Conservation (phyloP, 1,140 invertebrate genomes). For the Plodia interpunctella region DNA sequence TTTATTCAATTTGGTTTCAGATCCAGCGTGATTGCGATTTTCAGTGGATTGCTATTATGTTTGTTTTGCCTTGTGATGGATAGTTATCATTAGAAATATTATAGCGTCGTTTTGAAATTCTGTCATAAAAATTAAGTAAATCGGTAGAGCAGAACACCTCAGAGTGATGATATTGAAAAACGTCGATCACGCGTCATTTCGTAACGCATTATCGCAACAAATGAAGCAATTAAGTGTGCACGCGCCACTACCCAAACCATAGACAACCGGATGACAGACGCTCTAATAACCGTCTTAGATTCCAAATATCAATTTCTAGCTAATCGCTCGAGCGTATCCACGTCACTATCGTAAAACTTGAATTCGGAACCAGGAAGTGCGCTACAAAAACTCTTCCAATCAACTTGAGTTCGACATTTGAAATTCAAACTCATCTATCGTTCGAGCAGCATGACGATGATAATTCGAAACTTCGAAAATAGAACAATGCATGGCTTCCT, state of each 20-base stretch:
- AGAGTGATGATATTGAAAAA: conserved; percentile 15
- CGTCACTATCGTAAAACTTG: conserved; percentile 35
- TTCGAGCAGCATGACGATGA: conserved; percentile 39
- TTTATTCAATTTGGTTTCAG: conserved; percentile 60
- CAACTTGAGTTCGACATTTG: conserved; percentile 56
- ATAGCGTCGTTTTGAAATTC: conserved; percentile 5
- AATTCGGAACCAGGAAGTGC: conserved; percentile 58
- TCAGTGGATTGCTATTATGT: conserved; percentile 30
- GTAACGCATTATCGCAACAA: conserved; percentile 54
- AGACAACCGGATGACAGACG: conserved; percentile 66
- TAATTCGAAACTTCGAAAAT: conserved; percentile 37
- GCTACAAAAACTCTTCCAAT: conserved; percentile 67
- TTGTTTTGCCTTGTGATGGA: conserved; percentile 18
- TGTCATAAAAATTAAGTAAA: neutral
- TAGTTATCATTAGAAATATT: conserved; percentile 19
- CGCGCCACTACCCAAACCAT: conserved; percentile 53
- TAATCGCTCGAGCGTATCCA: conserved; percentile 51
- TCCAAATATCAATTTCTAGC: conserved; percentile 72
- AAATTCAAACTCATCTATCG: conserved; percentile 51
- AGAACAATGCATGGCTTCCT: conserved; percentile 42
- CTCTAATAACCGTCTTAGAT: conserved; percentile 65
- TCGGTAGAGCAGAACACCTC: conserved; percentile 30
- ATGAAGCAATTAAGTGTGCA: conserved; percentile 70
- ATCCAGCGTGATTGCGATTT: conserved; percentile 44
- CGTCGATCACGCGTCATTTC: conserved; percentile 22